phyloP scores from a whole-genome alignment of 2,113 vertebrate genomes.

The Oncorhynchus tshawytscha region DNA sequence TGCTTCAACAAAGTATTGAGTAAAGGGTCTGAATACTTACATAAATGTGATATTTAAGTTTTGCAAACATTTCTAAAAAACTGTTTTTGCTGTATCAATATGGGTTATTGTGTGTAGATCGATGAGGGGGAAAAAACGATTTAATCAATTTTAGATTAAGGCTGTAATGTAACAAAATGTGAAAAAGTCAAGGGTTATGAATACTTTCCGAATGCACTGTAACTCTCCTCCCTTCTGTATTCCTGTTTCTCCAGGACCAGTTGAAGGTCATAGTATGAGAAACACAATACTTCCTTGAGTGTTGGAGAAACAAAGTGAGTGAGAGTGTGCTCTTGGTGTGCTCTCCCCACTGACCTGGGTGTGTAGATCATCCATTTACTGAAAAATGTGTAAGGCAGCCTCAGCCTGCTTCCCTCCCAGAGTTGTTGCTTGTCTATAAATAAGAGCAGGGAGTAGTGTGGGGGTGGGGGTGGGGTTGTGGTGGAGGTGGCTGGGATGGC shows the following conservation, averaged over 20 bases:
- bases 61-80: too few species aligned
- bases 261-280: not conserved
- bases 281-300: constrained; percentile 1
- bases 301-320: not conserved
- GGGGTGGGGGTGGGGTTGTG: not conserved
- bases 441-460: constrained; percentile 4
- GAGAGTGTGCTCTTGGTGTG: not conserved
- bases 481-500: not conserved
- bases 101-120: too few species aligned
- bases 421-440: constrained; percentile 19
- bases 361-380: constrained; percentile 16
- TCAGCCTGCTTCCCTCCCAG: not conserved
- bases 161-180: too few species aligned
- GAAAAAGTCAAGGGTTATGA: too few species aligned
- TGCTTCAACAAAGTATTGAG: too few species aligned
- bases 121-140: too few species aligned
- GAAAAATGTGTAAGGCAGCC: constrained; percentile 7
- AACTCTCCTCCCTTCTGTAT: not conserved
- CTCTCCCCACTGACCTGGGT: constrained; percentile 12
- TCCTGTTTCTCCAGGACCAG: not conserved
- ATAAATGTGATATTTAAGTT: too few species aligned
- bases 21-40: too few species aligned
- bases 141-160: too few species aligned
- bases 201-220: too few species aligned
- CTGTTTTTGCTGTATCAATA: too few species aligned